phyloP scores from a whole-genome alignment of 92 coral and sea anemone genomes.

The Phymanthus crucifer region DNA sequence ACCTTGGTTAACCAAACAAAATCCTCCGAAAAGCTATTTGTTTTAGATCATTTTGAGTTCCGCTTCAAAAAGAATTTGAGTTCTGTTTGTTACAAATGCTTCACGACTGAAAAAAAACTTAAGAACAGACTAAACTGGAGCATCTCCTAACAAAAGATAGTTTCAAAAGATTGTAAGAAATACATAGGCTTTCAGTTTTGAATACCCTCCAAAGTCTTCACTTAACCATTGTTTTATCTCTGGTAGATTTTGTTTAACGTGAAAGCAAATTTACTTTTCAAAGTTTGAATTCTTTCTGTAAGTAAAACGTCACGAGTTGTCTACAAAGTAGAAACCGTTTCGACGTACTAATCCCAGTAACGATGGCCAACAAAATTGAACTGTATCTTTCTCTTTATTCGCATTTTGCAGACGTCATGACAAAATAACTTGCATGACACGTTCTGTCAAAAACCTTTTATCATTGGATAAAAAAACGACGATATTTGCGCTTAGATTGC shows the following conservation, averaged over 20 bases:
- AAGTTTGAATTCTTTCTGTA: neutral
- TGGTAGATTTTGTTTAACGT: neutral
- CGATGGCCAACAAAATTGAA: neutral
- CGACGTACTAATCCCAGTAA: slow-evolving; percentile 1
- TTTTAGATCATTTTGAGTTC: slow-evolving; percentile 1
- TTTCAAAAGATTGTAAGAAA: too few species aligned
- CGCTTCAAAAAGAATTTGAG: neutral
- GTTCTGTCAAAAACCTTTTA: slow-evolving; percentile 15
- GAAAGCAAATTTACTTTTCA: neutral
- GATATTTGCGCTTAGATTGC: neutral
- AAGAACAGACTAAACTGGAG: too few species aligned
- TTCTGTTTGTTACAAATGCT: too few species aligned
- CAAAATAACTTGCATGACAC: neutral
- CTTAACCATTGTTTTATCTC: neutral
- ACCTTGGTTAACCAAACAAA: neutral
- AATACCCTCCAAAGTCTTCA: too few species aligned
- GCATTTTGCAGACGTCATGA: neutral
- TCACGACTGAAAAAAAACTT: neutral
- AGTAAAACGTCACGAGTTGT: slow-evolving; percentile 4
- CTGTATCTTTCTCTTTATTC: neutral
- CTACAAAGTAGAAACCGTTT: neutral
- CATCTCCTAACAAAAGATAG: too few species aligned
- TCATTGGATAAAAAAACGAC: neutral
- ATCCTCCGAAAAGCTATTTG: neutral
- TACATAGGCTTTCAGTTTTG: too few species aligned